Evolutionary conservation across 2,888 invertebrate species (phyloP).

Genomic region (Harmothoe impar): DNA sequence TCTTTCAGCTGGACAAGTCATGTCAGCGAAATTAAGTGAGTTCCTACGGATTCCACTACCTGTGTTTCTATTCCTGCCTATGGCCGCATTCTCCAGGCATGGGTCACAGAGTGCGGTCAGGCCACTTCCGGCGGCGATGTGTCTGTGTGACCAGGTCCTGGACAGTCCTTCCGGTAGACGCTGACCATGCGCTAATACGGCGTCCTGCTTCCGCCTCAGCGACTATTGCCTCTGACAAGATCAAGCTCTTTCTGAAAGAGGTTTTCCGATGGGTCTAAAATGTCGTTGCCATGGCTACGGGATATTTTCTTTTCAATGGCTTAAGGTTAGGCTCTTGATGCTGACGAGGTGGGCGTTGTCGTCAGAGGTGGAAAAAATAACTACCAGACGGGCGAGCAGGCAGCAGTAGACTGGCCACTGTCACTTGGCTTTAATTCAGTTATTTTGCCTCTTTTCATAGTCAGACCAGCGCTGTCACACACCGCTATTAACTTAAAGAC

Average conservation of each 20-base stretch:
- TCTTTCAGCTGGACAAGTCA: no score
- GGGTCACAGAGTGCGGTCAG: background rate
- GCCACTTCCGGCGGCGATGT: background rate
- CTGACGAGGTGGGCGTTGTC: background rate
- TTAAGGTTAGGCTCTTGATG: background rate
- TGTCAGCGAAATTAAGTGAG: no score
- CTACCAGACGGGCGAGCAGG: background rate
- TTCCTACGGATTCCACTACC: no score
- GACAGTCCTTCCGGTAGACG: background rate
- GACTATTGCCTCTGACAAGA: background rate
- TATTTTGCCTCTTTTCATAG: no score
- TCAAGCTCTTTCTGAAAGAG: conserved; percentile 19
- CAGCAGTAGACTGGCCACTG: background rate
- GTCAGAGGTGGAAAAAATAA: background rate
- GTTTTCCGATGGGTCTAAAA: background rate
- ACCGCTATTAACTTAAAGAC: no score
- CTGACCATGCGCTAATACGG: background rate
- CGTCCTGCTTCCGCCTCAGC: background rate
- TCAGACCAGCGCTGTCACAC: no score
- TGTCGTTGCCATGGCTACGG: background rate
- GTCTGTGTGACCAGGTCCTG: background rate
- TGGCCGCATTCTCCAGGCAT: background rate
- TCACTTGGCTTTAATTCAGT: no score
- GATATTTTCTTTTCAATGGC: conserved; percentile 11
- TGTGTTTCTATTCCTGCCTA: no score